These are phyloP conservation scores for Anisognathus igniventris DNA, from an alignment of 2,797 vertebrate genomes.

Conservation along the genomic window DNA sequence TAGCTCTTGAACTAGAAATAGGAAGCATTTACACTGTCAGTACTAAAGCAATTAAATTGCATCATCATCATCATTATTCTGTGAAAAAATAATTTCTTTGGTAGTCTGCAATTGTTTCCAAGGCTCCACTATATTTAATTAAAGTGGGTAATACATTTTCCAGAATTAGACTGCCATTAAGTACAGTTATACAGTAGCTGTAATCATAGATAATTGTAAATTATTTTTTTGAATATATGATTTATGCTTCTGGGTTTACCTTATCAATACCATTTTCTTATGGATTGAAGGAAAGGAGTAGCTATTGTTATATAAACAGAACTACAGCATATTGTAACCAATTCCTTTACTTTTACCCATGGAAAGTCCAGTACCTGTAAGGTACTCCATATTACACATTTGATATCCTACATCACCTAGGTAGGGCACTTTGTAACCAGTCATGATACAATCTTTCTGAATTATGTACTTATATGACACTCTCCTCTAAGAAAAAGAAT, in stretches of 20 bases:
- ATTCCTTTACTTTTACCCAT: not conserved
- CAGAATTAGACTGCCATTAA: not conserved
- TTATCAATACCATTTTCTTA: not conserved
- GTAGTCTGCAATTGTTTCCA: not conserved
- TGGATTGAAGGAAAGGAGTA: not conserved
- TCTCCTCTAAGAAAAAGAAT: not conserved
- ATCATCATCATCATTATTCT: not conserved
- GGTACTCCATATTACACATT: not conserved
- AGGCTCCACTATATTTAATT: not conserved
- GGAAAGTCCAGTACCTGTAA: not conserved
- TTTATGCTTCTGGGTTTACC: not conserved
- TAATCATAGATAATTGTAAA: not conserved
- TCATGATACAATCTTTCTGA: not conserved
- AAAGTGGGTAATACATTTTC: not conserved
- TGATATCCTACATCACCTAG: not conserved
- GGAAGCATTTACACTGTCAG: not conserved
- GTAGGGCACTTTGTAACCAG: not conserved
- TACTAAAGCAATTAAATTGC: not conserved
- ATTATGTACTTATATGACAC: not conserved
- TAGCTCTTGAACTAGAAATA: not conserved
- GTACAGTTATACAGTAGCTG: not conserved
- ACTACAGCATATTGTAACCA: not conserved
- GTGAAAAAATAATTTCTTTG: not conserved
- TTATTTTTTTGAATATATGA: not conserved
- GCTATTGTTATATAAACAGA: not conserved